phyloP scores from a whole-genome alignment of 53 echinoderm and acorn worm species.

The Mesocentrotus franciscanus region DNA sequence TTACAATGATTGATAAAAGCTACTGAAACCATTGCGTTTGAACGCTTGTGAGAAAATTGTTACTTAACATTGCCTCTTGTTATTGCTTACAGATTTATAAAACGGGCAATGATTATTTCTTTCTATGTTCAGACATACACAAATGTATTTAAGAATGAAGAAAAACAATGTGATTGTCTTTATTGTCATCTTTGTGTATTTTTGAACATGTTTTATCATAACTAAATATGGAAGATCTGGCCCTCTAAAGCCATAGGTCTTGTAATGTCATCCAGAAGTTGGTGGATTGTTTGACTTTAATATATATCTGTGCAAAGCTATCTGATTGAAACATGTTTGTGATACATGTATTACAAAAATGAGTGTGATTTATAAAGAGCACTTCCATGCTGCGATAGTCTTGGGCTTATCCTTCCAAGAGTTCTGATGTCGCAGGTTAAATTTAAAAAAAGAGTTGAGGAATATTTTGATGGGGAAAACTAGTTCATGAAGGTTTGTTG shows the following conservation, averaged over 20 bases:
- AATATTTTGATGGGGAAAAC: background rate
- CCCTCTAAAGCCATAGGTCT: background rate
- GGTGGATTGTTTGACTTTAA: background rate
- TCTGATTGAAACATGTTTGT: background rate
- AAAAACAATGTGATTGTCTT: background rate
- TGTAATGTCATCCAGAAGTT: background rate
- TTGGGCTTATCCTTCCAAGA: background rate
- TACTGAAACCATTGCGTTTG: background rate
- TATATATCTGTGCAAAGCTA: background rate
- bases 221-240: background rate
- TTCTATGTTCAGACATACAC: background rate
- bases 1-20: background rate
- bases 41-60: background rate
- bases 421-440: background rate
- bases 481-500: too few relatives aligned
- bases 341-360: background rate
- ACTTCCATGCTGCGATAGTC: background rate
- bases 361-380: background rate
- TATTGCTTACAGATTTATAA: background rate
- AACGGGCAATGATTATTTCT: background rate
- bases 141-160: background rate
- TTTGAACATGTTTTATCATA: background rate
- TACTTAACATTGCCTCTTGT: background rate
- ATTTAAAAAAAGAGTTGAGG: background rate
- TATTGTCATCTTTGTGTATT: too few relatives aligned